Evolutionary conservation across 2,888 invertebrate genomes (phyloP).

Genomic region (Sabellastarte sp.): DNA sequence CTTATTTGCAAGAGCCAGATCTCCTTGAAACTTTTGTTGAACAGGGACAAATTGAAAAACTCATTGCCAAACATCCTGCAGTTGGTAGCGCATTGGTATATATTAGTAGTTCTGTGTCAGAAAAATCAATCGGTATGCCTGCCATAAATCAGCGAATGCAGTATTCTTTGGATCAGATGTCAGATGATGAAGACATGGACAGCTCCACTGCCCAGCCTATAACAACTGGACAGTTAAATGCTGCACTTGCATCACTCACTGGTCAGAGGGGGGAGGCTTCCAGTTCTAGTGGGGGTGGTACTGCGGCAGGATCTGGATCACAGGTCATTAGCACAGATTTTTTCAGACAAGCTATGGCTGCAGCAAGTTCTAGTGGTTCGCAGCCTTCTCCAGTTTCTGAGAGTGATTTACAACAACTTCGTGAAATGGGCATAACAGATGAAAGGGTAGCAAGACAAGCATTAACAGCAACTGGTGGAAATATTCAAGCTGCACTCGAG

Average conservation of each 20-base stretch:
- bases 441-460: neutral
- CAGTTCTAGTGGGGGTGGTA: neutral
- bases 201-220: neutral
- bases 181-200: neutral
- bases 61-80: too few relatives aligned
- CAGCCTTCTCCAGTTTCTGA: neutral
- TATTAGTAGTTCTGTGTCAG: too few relatives aligned
- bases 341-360: too few relatives aligned
- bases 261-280: too few relatives aligned
- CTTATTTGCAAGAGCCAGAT: too few relatives aligned
- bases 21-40: too few relatives aligned
- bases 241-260: neutral
- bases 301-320: too few relatives aligned
- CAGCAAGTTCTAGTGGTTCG: neutral
- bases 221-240: neutral
- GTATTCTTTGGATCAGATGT: neutral
- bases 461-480: neutral
- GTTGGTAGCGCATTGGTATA: too few relatives aligned
- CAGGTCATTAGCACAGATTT: too few relatives aligned
- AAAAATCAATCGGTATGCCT: too few relatives aligned
- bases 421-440: neutral
- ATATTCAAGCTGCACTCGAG: neutral
- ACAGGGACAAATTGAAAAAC: too few relatives aligned
- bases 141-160: too few relatives aligned
- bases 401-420: neutral